Evolutionary conservation across 1,140 invertebrate genomes (phyloP).

Genomic region (Hormaphis cornu): DNA sequence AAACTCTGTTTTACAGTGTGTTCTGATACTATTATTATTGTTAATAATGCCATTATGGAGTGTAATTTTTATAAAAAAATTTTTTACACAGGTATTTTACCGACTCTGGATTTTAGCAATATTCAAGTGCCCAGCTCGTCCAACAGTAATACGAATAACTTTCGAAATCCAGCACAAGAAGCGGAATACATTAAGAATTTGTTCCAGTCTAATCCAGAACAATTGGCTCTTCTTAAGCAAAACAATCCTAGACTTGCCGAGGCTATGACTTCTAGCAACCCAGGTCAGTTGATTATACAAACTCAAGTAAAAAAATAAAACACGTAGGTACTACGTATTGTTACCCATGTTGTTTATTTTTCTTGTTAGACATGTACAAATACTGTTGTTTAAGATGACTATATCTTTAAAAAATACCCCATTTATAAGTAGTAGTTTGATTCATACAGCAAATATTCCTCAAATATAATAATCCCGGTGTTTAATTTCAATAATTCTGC

Average conservation of each 20-base stretch:
- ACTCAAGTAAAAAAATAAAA: no score
- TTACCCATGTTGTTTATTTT: no score
- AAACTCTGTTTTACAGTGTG: neutral
- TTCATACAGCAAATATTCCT: no score
- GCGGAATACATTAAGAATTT: slow-evolving; percentile 80
- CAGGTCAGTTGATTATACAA: slow-evolving; percentile 47
- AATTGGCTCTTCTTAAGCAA: slow-evolving; percentile 79
- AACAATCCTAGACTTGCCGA: slow-evolving; percentile 89
- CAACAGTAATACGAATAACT: neutral
- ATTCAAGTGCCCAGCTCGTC: slow-evolving; percentile 64
- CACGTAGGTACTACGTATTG: no score
- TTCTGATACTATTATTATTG: neutral
- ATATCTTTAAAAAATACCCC: no score
- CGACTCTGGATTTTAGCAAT: slow-evolving; percentile 71
- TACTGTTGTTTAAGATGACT: no score
- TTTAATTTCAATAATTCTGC: no score
- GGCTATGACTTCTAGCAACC: slow-evolving; percentile 71
- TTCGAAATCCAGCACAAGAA: slow-evolving; percentile 45
- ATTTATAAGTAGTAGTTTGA: no score
- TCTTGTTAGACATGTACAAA: no score
- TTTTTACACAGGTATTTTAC: slow-evolving; percentile 7
- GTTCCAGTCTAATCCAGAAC: slow-evolving; percentile 85
- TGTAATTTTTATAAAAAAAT: neutral
- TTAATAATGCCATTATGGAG: neutral
- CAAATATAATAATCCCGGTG: no score